Percentiles rank a stretch among this genome's conserved stretches.
Conservation (phyloP, 2,113 vertebrate genomes). For the Ictidomys tridecemlineatus region DNA sequence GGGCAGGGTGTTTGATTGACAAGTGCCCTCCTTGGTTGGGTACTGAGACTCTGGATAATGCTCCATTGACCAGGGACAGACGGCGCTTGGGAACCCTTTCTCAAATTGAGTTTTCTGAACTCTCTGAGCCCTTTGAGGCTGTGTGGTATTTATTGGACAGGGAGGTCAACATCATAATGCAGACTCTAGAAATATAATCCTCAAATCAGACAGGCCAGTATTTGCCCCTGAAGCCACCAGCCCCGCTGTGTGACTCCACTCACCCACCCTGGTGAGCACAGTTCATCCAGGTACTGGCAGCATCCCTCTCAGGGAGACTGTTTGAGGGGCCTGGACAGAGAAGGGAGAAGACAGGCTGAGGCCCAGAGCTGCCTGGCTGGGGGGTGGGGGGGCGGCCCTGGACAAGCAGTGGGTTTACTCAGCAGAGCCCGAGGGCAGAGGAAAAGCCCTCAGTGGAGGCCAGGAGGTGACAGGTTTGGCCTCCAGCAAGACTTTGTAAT, state of each 20-base stretch:
- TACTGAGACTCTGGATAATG: not conserved
- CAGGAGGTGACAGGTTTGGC: not conserved
- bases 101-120: not conserved
- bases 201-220: not conserved
- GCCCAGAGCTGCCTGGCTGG: not conserved
- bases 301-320: not conserved
- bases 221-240: not conserved
- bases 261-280: not conserved
- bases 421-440: not conserved
- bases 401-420: not conserved
- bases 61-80: not conserved
- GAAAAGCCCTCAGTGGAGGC: not conserved
- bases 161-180: not conserved
- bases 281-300: not conserved
- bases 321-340: not conserved
- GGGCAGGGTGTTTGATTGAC: not conserved
- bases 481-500: conserved; percentile 45
- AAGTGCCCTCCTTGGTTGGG: not conserved
- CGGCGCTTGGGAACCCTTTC: not conserved
- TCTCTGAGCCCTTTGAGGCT: not conserved
- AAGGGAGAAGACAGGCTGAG: not conserved
- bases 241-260: not conserved
- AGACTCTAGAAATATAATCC: not conserved
- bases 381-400: not conserved
- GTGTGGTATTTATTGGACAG: not conserved